These are phyloP conservation scores for Anguilla japonica DNA, from an alignment of 2,113 vertebrate genomes.

Conservation along the genomic window DNA sequence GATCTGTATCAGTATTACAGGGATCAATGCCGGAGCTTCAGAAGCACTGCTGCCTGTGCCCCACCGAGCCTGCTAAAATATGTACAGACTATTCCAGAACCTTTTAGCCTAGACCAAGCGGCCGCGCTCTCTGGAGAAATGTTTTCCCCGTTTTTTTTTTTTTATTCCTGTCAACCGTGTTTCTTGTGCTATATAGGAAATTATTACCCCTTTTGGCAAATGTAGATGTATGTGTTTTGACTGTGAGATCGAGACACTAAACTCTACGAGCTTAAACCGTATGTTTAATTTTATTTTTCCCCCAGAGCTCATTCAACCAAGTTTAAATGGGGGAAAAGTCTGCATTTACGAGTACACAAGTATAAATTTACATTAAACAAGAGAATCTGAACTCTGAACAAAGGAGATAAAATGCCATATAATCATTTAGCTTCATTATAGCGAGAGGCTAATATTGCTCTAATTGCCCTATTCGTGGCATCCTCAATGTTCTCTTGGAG, in stretches of 20 bases:
- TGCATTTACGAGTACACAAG: no score
- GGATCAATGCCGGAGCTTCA: constrained; percentile 63
- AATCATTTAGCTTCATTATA: not conserved
- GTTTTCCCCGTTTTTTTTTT: not conserved
- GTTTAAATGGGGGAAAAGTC: no score
- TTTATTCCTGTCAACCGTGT: no score
- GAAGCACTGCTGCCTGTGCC: constrained; percentile 58
- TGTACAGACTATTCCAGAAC: constrained; percentile 39
- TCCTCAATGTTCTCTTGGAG: not conserved
- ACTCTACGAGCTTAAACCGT: no score
- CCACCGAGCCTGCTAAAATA: constrained; percentile 49
- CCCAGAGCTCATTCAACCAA: not conserved
- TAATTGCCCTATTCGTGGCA: not conserved
- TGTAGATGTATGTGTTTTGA: not conserved
- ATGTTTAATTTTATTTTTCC: no score
- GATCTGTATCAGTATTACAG: constrained; percentile 70
- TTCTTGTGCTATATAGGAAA: not conserved
- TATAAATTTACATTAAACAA: not conserved
- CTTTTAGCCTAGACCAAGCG: constrained; percentile 26
- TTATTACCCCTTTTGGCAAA: not conserved
- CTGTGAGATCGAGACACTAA: no score
- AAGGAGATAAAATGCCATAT: not conserved
- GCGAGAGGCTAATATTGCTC: not conserved
- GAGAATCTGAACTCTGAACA: not conserved
- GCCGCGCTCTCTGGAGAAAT: not conserved